Evolutionary conservation across 2,113 vertebrate species (phyloP), one percentile per base, ranked within the genome.

Genomic region (Struthio camelus): DNA sequence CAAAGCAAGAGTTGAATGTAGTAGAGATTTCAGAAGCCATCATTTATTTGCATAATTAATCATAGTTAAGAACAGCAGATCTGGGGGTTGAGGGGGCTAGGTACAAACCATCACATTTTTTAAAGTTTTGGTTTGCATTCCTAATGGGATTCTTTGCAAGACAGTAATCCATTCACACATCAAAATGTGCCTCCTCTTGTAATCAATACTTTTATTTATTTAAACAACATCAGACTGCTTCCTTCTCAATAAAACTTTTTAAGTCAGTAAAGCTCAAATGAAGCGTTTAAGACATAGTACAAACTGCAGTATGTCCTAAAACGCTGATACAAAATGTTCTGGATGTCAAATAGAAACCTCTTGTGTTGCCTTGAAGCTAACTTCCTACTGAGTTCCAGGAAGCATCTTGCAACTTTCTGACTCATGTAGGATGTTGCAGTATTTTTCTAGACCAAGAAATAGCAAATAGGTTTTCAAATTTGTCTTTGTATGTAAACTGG

Each of bases 361-460:
- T 71, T 79, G 28, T 48, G 56, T 61, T 93, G 69, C 48, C 53
- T 80, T 85, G 38, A 66, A 93, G 61, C 58, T 87, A 85, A 70
- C 62, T 19, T 89, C 18, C 19, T 64, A 1, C 4, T 18, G 42
- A 87, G 36, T 87, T 93, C 40, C 32, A 36, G 38, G 62, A 81
- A 87, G 34, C 14, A 24, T 81, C 61, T 93, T 72, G 48, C 48
- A 72, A 38, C 70, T 72, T 18, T 36, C 69, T 64, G 15, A 42
- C 36, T 77, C 7, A 56, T 71, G 22, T 81, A 14, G 66, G 90
- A 64, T 81, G 71, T 40, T 40, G 42, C 28, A 81, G 20, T 8
- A 15, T 80, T 84, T 94, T 93, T 89, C 48, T 89, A 76, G 65
- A 48, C 54, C 80, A 81, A 10, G 50, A 87, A 79, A 69, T 65